phyloP scores from a whole-genome alignment of 2,888 invertebrate species.

The Perizoma flavofasciatum region DNA sequence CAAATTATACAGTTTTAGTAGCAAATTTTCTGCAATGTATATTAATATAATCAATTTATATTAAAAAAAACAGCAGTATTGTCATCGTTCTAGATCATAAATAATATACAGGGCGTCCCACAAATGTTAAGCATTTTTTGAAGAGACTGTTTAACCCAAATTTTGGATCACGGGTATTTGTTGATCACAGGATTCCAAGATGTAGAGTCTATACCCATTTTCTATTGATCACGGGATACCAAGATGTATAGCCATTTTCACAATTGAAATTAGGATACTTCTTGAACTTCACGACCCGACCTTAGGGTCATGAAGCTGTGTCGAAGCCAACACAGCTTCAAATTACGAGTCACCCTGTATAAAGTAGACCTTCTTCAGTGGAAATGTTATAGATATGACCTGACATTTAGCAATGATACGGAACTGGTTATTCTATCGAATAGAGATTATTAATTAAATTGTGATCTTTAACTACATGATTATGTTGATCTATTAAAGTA shows the following conservation, averaged over 20 bases:
- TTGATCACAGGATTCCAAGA: no score
- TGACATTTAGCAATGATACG: slow-evolving; percentile 31
- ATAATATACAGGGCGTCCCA: slow-evolving; percentile 11
- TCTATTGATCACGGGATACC: no score
- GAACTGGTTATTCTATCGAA: slow-evolving; percentile 4
- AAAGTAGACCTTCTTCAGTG: not conserved
- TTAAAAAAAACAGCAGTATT: slow-evolving; percentile 11
- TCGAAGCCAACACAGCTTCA: no score
- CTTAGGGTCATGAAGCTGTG: no score
- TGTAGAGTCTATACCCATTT: no score
- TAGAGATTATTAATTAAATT: slow-evolving; percentile 12
- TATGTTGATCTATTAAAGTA: not conserved
- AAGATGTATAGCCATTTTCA: no score
- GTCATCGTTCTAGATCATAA: slow-evolving; percentile 11
- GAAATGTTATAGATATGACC: slow-evolving; percentile 28
- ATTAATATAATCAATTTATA: slow-evolving; percentile 16
- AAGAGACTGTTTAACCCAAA: no score
- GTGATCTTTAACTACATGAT: not conserved
- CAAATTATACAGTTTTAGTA: not conserved
- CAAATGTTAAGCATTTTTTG: not conserved
- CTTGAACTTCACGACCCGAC: no score
- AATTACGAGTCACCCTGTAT: slow-evolving; percentile 7
- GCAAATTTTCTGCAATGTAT: slow-evolving; percentile 11
- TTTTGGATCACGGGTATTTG: no score
- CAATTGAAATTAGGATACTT: no score